phyloP scores from a whole-genome alignment of 64 coral and sea anemone genomes.

The Stichodactyla mertensii region DNA sequence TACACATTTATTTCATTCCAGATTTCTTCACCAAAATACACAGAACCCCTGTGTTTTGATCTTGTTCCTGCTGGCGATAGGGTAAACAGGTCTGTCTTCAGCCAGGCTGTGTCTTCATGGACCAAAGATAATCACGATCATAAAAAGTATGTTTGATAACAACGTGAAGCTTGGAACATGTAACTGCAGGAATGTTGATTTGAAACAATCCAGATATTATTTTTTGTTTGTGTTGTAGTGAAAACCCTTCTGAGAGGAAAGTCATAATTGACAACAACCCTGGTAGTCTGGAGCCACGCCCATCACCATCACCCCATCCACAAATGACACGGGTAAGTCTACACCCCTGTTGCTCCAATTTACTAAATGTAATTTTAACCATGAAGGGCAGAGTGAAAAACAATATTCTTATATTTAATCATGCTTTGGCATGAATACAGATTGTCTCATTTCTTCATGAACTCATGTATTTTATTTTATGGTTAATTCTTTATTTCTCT shows the following conservation, averaged over 20 bases:
- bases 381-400: no score
- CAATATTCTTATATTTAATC: no score
- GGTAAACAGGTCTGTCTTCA: conserved; percentile 49
- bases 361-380: no score
- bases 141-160: not conserved
- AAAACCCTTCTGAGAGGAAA: not conserved
- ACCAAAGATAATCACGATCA: not conserved
- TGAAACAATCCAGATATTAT: not conserved
- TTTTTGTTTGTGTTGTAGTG: not conserved
- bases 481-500: not conserved
- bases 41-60: conserved; percentile 70
- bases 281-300: conserved; percentile 32
- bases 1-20: not conserved
- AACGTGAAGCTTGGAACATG: no score
- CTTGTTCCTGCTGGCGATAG: conserved; percentile 17
- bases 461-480: no score
- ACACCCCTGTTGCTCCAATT: not conserved
- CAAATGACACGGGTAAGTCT: conserved; percentile 15
- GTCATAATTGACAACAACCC: not conserved
- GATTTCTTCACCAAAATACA: conserved; percentile 12
- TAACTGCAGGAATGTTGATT: not conserved
- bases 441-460: no score
- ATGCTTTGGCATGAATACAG: no score
- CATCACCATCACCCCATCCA: conserved; percentile 59
- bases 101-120: conserved; percentile 42